A percentile compares a stretch with the other conserved stretches of the same genome.
Evolutionary conservation across 2,888 invertebrate species (phyloP).

Genomic region (Protophormia terraenovae): DNA sequence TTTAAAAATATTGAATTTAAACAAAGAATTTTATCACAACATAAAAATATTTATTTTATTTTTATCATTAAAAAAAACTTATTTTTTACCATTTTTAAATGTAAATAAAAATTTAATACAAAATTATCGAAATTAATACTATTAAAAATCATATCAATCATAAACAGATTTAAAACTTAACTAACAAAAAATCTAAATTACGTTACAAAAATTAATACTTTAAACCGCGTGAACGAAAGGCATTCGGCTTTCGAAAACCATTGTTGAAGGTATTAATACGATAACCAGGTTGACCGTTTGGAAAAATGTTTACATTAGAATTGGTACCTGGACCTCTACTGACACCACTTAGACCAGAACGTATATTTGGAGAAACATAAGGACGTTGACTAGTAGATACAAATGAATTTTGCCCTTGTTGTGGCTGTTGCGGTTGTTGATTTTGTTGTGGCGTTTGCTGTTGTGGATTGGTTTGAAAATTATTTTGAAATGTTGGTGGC

Average conservation of each 20-base stretch:
- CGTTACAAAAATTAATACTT: constrained; percentile 73
- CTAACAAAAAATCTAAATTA: not conserved
- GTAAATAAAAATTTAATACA: too few relatives aligned
- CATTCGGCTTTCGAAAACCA: constrained; percentile 72
- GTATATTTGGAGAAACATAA: constrained; percentile 78
- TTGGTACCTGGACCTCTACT: constrained; percentile 71
- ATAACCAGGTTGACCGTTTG: constrained; percentile 68
- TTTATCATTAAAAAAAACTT: too few relatives aligned
- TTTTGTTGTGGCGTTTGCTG: constrained; percentile 51
- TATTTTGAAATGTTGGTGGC: constrained; percentile 69
- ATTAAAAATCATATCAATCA: too few relatives aligned
- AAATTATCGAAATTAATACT: too few relatives aligned
- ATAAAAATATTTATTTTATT: too few relatives aligned
- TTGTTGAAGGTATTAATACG: constrained; percentile 71
- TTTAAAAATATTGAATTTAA: too few relatives aligned
- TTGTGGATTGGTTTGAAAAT: constrained; percentile 60
- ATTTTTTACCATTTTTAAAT: too few relatives aligned
- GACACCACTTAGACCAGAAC: constrained; percentile 74
- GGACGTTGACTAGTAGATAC: constrained; percentile 78
- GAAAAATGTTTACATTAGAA: constrained; percentile 59
- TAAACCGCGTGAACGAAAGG: constrained; percentile 77
- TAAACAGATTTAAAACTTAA: constrained; percentile 2
- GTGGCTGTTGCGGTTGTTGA: constrained; percentile 51
- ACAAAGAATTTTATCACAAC: too few relatives aligned
- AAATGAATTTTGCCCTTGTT: constrained; percentile 26